Evolutionary conservation across 1,140 invertebrate species (phyloP).

Genomic region (Anoplolepis gracilipes): DNA sequence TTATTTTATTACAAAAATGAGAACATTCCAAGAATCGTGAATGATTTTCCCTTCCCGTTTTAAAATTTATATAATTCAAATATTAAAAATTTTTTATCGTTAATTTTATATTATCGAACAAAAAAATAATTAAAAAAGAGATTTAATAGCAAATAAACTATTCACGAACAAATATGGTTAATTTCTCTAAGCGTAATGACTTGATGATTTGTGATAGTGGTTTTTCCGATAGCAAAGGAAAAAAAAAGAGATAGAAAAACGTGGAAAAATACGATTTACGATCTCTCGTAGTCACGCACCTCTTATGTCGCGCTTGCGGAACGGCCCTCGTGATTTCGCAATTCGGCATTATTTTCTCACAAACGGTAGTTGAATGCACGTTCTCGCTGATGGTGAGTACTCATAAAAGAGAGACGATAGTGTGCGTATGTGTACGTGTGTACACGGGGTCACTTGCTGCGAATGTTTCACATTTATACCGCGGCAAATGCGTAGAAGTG

Average conservation of each 20-base stretch:
- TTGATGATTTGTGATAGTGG: not conserved
- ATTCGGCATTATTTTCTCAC: slow-evolving; percentile 65
- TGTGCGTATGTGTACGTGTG: not conserved
- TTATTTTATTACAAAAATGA: not conserved
- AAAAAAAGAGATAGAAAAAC: not conserved
- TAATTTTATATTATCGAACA: not conserved
- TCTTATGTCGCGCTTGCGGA: slow-evolving; percentile 34
- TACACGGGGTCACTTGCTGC: slow-evolving; percentile 12
- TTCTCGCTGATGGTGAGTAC: slow-evolving; percentile 3
- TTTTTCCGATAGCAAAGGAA: not conserved
- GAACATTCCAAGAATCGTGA: not conserved
- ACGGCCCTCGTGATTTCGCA: slow-evolving; percentile 55
- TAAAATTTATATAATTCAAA: not conserved
- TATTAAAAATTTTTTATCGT: not conserved
- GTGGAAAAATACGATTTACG: not conserved
- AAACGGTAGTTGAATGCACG: slow-evolving; percentile 34
- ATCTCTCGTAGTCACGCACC: slow-evolving; percentile 33
- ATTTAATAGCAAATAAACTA: not conserved
- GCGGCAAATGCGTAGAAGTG: slow-evolving; percentile 37
- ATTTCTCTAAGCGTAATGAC: not conserved
- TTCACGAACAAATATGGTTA: not conserved
- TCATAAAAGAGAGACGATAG: slow-evolving; percentile 22
- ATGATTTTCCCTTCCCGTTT: not conserved
- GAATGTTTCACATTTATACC: slow-evolving; percentile 29
- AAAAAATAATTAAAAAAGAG: not conserved